A percentile compares a stretch with the other conserved stretches of the same genome.
phyloP scores from a whole-genome alignment of 2,113 vertebrate genomes.

The Clarias batrachus region DNA sequence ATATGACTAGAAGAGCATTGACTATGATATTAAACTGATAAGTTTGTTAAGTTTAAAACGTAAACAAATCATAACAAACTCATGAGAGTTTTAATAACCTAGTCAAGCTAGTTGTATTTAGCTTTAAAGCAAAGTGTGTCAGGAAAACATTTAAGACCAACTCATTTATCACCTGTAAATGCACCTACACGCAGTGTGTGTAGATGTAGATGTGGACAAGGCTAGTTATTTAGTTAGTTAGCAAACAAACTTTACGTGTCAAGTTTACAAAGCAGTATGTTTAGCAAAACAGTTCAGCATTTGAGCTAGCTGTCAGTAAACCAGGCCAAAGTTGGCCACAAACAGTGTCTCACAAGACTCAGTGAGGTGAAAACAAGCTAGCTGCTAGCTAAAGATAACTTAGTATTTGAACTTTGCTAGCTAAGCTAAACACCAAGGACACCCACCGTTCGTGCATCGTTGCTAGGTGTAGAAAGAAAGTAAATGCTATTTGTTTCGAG shows the following conservation, averaged over 20 bases:
- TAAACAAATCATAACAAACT: background rate
- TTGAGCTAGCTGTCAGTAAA: background rate
- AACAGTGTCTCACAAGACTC: background rate
- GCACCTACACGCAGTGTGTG: background rate
- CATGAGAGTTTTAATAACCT: background rate
- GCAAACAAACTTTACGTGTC: background rate
- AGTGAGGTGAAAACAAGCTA: background rate
- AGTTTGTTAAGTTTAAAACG: background rate
- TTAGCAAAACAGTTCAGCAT: background rate
- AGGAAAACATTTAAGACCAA: background rate
- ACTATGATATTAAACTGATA: background rate
- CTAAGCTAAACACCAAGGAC: conserved; percentile 33
- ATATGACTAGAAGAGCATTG: background rate
- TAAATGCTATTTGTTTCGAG: background rate
- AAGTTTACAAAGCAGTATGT: background rate
- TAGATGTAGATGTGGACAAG: background rate
- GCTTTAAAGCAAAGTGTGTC: background rate
- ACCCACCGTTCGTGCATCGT: conserved; percentile 4
- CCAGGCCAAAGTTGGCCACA: background rate
- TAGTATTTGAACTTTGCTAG: background rate
- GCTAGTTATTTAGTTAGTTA: background rate
- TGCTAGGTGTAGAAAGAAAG: background rate
- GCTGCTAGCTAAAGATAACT: background rate
- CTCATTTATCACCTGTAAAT: background rate
- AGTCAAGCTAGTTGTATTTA: background rate